A percentile compares a stretch with the other conserved stretches of the same genome.
Evolutionary conservation across 2,888 invertebrate genomes (phyloP).

Genomic region (Smittia sp.): DNA sequence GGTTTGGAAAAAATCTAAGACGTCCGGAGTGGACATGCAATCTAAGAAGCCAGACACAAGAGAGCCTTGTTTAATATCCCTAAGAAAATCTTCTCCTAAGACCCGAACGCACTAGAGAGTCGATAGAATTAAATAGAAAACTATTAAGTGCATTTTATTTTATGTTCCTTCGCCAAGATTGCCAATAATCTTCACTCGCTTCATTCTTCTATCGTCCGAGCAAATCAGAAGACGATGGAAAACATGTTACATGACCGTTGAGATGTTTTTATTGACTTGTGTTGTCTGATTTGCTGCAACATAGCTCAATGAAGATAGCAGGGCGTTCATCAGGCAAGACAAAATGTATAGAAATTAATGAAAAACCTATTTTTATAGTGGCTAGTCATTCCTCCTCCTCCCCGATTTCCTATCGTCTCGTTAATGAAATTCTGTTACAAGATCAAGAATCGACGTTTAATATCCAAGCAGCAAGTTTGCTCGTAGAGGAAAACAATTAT

Average conservation of each 20-base stretch:
- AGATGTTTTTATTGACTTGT: neutral
- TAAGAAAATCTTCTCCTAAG: slow-evolving; percentile 19
- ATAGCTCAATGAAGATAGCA: neutral
- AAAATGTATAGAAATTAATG: neutral
- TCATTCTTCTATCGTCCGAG: neutral
- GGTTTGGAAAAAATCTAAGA: neutral
- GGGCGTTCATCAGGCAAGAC: neutral
- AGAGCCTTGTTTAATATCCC: slow-evolving; percentile 25
- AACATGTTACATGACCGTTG: neutral
- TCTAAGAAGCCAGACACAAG: neutral
- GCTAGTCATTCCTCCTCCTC: neutral
- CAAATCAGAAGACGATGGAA: neutral
- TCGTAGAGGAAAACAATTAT: neutral
- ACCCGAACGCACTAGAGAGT: neutral
- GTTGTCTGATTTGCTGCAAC: neutral
- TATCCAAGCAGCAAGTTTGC: neutral
- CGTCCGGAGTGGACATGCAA: neutral
- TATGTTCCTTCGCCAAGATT: slow-evolving; percentile 34
- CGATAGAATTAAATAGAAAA: slow-evolving; percentile 38
- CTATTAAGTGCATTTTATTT: slow-evolving; percentile 42
- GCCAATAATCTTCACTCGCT: slow-evolving; percentile 33
- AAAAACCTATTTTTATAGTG: slow-evolving; percentile 13
- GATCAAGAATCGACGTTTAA: neutral
- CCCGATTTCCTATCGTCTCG: neutral
- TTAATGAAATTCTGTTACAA: slow-evolving; percentile 1